These are phyloP conservation scores for Nemoura dubitans DNA, from an alignment of 2,888 invertebrate species.

Conservation along the genomic window DNA sequence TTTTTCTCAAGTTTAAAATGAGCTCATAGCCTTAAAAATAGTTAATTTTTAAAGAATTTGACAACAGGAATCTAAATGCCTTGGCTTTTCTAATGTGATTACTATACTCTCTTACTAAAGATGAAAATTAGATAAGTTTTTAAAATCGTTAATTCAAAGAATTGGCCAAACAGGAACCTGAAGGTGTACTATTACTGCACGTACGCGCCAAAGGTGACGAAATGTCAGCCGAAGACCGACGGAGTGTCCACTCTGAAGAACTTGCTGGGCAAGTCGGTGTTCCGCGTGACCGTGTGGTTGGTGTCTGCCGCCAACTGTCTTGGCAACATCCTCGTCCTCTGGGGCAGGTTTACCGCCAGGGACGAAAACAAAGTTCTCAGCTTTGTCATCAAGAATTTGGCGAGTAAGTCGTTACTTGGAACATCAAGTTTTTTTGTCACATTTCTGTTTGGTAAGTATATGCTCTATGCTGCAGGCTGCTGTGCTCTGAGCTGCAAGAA, in stretches of 20 bases:
- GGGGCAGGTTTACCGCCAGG: slow-evolving; percentile 67
- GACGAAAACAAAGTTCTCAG: slow-evolving; percentile 72
- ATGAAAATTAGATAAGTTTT: too few relatives aligned
- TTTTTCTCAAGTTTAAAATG: too few relatives aligned
- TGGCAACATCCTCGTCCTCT: slow-evolving; percentile 72
- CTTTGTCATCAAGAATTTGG: slow-evolving; percentile 71
- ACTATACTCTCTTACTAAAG: too few relatives aligned
- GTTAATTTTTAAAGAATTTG: too few relatives aligned
- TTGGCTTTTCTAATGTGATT: too few relatives aligned
- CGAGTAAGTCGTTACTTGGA: slow-evolving; percentile 59
- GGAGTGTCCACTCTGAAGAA: slow-evolving; percentile 70
- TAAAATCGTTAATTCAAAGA: not conserved
- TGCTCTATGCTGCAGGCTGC: too few relatives aligned
- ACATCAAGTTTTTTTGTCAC: not conserved
- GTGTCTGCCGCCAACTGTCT: slow-evolving; percentile 68
- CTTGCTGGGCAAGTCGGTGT: slow-evolving; percentile 66
- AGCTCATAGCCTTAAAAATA: too few relatives aligned
- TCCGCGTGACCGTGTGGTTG: slow-evolving; percentile 70
- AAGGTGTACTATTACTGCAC: slow-evolving; percentile 71
- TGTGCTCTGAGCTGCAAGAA: too few relatives aligned
- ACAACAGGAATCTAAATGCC: too few relatives aligned
- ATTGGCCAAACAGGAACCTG: slow-evolving; percentile 61
- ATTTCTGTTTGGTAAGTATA: not conserved
- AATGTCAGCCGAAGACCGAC: slow-evolving; percentile 70
- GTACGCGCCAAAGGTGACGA: slow-evolving; percentile 66